These are phyloP conservation scores for Atherinomorus stipes DNA, from an alignment of 2,113 vertebrate genomes.

Conservation along the genomic window DNA sequence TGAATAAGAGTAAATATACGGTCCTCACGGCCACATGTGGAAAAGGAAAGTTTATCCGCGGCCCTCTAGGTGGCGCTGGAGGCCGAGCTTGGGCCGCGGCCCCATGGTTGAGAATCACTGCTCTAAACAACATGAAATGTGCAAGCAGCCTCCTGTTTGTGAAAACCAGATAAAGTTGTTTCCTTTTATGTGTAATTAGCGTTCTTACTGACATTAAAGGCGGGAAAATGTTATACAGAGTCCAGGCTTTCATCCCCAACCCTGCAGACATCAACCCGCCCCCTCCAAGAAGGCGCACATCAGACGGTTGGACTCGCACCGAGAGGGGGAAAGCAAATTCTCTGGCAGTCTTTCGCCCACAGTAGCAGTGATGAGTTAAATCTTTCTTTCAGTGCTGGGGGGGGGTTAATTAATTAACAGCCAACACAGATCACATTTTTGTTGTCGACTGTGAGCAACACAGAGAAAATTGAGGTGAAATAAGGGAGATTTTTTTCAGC, in stretches of 20 bases:
- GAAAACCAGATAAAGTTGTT: not conserved
- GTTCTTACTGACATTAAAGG: not conserved
- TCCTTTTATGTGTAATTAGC: not conserved
- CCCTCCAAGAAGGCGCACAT: not conserved
- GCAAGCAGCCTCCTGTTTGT: not conserved
- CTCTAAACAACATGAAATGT: not conserved
- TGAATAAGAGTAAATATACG: too few relatives aligned
- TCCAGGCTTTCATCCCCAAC: too few relatives aligned
- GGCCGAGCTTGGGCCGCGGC: too few relatives aligned
- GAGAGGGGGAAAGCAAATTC: not conserved
- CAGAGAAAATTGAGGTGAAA: slow-evolving; percentile 20
- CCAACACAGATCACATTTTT: not conserved
- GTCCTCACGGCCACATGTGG: too few relatives aligned
- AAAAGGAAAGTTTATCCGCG: too few relatives aligned
- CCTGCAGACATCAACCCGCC: not conserved
- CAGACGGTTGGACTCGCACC: not conserved
- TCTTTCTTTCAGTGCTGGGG: not conserved
- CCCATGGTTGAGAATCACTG: too few relatives aligned
- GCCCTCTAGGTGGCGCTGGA: too few relatives aligned
- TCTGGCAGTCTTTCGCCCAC: too few relatives aligned
- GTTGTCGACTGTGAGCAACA: slow-evolving; percentile 17
- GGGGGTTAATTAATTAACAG: slow-evolving; percentile 46
- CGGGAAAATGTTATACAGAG: not conserved
- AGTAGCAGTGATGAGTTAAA: not conserved
- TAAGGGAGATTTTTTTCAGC: slow-evolving; percentile 56